Percentiles rank a stretch among this genome's conserved stretches.
phyloP scores from a whole-genome alignment of 2,888 invertebrate species.

The Mesoligia furuncula region DNA sequence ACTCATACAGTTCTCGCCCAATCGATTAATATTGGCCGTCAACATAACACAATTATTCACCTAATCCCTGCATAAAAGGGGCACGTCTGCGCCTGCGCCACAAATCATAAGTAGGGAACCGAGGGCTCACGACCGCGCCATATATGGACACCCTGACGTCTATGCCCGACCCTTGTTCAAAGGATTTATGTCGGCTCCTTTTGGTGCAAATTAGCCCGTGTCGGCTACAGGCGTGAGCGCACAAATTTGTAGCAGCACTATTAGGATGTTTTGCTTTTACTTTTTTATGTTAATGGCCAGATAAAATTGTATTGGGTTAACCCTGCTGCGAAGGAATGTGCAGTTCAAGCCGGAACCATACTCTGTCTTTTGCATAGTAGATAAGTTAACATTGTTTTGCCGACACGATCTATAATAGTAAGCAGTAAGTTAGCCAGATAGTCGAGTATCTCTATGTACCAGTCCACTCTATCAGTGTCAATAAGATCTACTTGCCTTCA shows the following conservation, averaged over 20 bases:
- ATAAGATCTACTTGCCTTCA: conserved; percentile 20
- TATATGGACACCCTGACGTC: conserved; percentile 83
- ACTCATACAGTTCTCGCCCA: conserved; percentile 5
- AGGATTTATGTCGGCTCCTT: conserved; percentile 87
- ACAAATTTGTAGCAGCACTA: conserved; percentile 81
- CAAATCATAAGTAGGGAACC: conserved; percentile 87
- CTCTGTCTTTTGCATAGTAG: conserved; percentile 31
- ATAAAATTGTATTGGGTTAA: conserved; percentile 43
- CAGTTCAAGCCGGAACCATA: conserved; percentile 21
- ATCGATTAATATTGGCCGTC: conserved; percentile 50
- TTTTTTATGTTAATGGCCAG: conserved; percentile 58
- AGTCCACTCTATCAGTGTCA: conserved; percentile 51
- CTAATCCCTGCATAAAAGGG: conserved; percentile 61
- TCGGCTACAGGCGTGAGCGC: conserved; percentile 83
- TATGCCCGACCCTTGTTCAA: conserved; percentile 80
- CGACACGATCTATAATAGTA: conserved; percentile 49
- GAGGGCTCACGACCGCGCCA: conserved; percentile 84
- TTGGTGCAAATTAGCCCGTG: conserved; percentile 88
- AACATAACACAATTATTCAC: conserved; percentile 63
- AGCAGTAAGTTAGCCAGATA: conserved; percentile 37
- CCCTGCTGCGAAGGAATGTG: conserved; percentile 35
- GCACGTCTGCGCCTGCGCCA: conserved; percentile 68
- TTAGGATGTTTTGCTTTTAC: conserved; percentile 65
- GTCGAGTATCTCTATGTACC: conserved; percentile 24
- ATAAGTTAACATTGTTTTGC: conserved; percentile 51